A percentile compares a stretch with the other conserved stretches of the same genome.
phyloP scores from a whole-genome alignment of 64 coral and sea anemone species.

The Dendronephthya gigantea region DNA sequence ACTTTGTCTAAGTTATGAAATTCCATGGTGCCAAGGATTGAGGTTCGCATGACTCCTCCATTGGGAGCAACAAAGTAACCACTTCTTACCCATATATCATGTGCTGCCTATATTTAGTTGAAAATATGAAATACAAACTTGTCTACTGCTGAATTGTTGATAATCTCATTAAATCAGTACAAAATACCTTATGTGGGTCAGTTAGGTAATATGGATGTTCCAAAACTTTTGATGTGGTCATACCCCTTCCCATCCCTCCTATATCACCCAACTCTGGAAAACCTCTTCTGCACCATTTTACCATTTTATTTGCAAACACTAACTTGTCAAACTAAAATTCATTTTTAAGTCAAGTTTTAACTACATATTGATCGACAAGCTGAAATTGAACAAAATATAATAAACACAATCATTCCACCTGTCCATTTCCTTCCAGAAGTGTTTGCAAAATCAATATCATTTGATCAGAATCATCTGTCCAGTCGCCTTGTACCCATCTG shows the following conservation, averaged over 20 bases:
- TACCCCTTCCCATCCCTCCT: conserved; percentile 23
- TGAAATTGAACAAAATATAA: neutral
- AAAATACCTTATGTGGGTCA: conserved; percentile 37
- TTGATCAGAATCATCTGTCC: conserved; percentile 97
- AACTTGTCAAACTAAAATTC: conserved; percentile 19
- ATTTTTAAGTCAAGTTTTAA: no score
- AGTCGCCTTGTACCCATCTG: conserved; percentile 50
- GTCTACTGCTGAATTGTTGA: neutral
- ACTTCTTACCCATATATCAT: conserved; percentile 45
- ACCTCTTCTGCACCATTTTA: conserved; percentile 24
- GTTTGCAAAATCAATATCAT: conserved; percentile 74
- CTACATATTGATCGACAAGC: no score
- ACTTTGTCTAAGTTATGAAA: conserved; percentile 66
- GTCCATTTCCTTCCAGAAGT: conserved; percentile 48
- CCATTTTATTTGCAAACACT: conserved; percentile 26
- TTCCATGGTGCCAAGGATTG: conserved; percentile 65
- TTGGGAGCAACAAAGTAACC: conserved; percentile 57
- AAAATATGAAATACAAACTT: no score
- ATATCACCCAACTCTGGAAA: conserved; percentile 39
- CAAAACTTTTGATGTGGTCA: conserved; percentile 17
- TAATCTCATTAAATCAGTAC: neutral
- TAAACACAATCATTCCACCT: conserved; percentile 22
- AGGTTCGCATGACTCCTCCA: conserved; percentile 94
- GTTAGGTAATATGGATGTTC: conserved; percentile 11
- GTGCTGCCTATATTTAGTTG: conserved; percentile 63